These are phyloP conservation scores for Meteorus colon DNA, from an alignment of 2,888 invertebrate species.

Conservation along the genomic window DNA sequence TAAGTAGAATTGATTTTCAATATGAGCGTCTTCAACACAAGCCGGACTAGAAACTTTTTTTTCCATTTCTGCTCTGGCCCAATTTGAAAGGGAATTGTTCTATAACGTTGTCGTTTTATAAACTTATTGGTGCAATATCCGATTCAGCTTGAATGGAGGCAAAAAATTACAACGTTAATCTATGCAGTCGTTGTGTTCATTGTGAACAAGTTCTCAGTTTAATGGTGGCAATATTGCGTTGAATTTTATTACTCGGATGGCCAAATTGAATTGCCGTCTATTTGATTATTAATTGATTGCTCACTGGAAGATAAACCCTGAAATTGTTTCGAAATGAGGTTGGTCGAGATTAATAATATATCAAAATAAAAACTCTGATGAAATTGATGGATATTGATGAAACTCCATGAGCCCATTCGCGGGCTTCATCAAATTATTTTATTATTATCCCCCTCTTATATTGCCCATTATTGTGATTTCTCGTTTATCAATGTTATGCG, in stretches of 20 bases:
- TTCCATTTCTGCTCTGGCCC: too few relatives aligned
- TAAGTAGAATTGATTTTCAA: background rate
- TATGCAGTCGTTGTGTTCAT: slow-evolving; percentile 35
- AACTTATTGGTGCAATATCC: slow-evolving; percentile 44
- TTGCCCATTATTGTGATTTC: background rate
- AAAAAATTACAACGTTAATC: slow-evolving; percentile 35
- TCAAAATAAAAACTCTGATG: too few relatives aligned
- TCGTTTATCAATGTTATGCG: slow-evolving; percentile 3
- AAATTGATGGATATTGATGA: background rate
- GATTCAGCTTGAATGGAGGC: slow-evolving; percentile 48
- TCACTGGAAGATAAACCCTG: background rate
- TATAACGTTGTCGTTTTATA: slow-evolving; percentile 42
- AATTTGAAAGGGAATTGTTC: slow-evolving; percentile 16
- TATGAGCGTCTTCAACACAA: background rate
- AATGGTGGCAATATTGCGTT: too few relatives aligned
- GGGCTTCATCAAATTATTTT: background rate
- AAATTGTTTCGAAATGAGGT: too few relatives aligned
- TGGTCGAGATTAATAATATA: too few relatives aligned
- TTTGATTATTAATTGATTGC: slow-evolving; percentile 18
- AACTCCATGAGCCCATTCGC: background rate
- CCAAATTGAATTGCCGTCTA: background rate
- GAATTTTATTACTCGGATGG: background rate
- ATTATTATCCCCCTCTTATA: background rate
- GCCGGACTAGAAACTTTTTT: background rate
- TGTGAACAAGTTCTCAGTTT: slow-evolving; percentile 20